Evolutionary conservation across 2,888 invertebrate species (phyloP).

Genomic region (Noctua pronuba): DNA sequence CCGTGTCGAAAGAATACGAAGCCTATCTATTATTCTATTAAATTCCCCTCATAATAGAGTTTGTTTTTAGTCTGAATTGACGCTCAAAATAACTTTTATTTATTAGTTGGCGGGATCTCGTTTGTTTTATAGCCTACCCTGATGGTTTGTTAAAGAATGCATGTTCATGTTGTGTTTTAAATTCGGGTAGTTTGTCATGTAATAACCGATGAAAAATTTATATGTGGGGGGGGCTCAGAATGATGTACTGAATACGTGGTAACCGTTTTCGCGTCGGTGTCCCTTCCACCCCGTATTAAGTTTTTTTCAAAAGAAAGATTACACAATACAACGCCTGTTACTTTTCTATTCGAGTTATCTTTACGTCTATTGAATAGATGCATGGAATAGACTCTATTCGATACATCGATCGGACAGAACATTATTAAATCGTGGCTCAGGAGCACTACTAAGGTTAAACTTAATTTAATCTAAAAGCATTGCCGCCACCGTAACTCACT

Average conservation of each 20-base stretch:
- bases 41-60: conserved; percentile 35
- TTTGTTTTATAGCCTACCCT: conserved; percentile 39
- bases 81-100: conserved; percentile 25
- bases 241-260: too few species aligned
- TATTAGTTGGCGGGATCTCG: conserved; percentile 16
- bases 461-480: conserved; percentile 80
- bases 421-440: conserved; percentile 64
- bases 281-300: too few species aligned
- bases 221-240: too few species aligned
- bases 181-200: conserved; percentile 8
- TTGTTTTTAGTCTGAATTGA: conserved; percentile 19
- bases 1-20: conserved; percentile 80
- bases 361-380: not conserved
- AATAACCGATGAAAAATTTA: too few species aligned
- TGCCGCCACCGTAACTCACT: conserved; percentile 75
- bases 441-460: conserved; percentile 72
- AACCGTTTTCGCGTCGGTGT: too few species aligned
- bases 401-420: conserved; percentile 29
- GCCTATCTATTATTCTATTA: conserved; percentile 71
- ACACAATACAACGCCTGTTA: not conserved
- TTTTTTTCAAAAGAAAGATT: not conserved
- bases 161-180: conserved; percentile 24
- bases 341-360: not conserved
- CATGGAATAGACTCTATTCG: not conserved
- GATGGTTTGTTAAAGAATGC: conserved; percentile 28